Base-by-base conservation (phyloP, 2,888 invertebrate genomes). In the Temnothorax rugatulus region DNA sequence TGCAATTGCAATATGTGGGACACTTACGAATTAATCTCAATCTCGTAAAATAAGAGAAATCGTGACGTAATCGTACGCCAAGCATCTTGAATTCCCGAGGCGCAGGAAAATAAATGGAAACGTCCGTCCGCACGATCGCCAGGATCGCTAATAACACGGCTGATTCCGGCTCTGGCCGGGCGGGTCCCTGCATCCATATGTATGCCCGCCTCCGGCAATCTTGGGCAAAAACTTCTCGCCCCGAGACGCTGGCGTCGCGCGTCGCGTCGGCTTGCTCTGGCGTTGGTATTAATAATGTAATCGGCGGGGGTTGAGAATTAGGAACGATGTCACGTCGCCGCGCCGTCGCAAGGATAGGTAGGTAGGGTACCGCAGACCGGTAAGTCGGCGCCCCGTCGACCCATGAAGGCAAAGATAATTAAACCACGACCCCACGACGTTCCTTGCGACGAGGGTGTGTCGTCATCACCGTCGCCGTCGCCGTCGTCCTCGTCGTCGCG, bases 241-340 rank as follows among this genome's bases (percentile, higher is more conserved):
- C 21, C 21, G 75, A 54, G 41, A 21, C 77, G 59, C 25, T 77
- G 47, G 25, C 44, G 74, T 47, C 47, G 82, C 34, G 77, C 77
- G 74, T 77, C 76, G 66, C 77, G 74, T 77, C 66, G 82, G 73
- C 64, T 83, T 86, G 71, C 74, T 69, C 18, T 66, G 82, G 87
- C 86, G 86, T 85, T 86, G 88, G 89, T 90, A 92, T 92, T 92
- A 92, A 92, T 93, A 92, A 92, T 91, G 90, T 91, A 92, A 92
- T 92, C 91, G 90, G 86, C 84, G 77, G 75, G 85, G 85, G 77
- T 87, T 85, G 87, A 82, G 86, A 91, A 92, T 92, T 91, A 90
- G 90, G 86, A 89, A 90, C 85, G 89, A 88, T 90, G 91, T 90
- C 92, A 91, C 91, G 91, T 91, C 90, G 91, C 87, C 86, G 89